Evolutionary conservation across 2,797 vertebrate species (phyloP).

Genomic region (Pyrocephalus nanus): DNA sequence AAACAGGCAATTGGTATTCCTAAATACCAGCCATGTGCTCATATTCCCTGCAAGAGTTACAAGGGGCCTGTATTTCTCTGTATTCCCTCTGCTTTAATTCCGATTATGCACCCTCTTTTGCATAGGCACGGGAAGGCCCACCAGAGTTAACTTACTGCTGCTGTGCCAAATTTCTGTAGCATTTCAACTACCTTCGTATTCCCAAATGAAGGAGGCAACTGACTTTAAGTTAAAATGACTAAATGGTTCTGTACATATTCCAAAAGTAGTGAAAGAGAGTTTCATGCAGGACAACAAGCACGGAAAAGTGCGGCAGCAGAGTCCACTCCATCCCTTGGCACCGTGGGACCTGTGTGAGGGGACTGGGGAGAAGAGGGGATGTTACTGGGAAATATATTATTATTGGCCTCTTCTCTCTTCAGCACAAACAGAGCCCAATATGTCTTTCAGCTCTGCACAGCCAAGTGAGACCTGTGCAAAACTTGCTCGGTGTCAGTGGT

Average conservation of each 20-base stretch:
- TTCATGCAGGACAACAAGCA: background rate
- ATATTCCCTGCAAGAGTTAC: background rate
- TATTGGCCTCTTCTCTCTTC: background rate
- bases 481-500: background rate
- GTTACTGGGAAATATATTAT: background rate
- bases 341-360: background rate
- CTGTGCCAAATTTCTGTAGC: background rate
- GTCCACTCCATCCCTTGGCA: accelerated
- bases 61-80: background rate
- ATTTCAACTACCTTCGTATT: background rate
- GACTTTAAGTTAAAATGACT: constrained; percentile 1
- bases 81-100: background rate
- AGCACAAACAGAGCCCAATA: background rate
- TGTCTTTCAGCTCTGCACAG: background rate
- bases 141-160: constrained; percentile 4
- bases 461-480: constrained; percentile 21
- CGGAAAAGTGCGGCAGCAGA: background rate
- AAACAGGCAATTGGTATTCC: background rate
- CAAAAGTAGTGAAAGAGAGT: background rate
- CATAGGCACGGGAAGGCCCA: background rate
- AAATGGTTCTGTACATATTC: background rate
- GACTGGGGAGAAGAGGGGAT: background rate
- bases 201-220: background rate
- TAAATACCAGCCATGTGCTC: background rate
- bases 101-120: background rate